A percentile compares a stretch with the other conserved stretches of the same genome.
phyloP scores from a whole-genome alignment of 2,797 vertebrate genomes.

The Microctenopoma steveboyesi region DNA sequence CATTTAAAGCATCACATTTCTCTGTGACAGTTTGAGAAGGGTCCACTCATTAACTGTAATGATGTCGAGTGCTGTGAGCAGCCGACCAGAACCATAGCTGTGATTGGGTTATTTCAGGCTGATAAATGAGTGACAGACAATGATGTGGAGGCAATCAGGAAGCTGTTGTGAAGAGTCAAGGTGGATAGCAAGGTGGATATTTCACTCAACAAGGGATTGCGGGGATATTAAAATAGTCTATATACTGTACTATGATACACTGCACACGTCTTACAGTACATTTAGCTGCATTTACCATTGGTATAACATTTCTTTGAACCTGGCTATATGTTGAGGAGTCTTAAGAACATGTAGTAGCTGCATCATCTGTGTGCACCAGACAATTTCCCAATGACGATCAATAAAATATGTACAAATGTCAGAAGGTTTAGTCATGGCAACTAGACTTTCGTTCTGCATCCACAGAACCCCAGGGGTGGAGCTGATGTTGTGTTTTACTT shows the following conservation, averaged over 20 bases:
- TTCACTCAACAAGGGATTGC: conserved; percentile 21
- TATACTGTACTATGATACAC: conserved; percentile 13
- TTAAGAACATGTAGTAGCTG: no score
- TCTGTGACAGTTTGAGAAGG: conserved; percentile 60
- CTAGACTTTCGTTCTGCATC: no score
- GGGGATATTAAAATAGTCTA: conserved; percentile 25
- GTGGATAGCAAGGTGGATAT: conserved; percentile 54
- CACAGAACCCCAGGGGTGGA: no score
- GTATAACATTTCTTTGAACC: conserved; percentile 13
- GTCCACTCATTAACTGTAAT: conserved; percentile 72
- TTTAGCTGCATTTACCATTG: conserved; percentile 1
- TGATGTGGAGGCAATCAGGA: conserved; percentile 42
- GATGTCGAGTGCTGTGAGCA: conserved; percentile 56
- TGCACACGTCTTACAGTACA: background rate
- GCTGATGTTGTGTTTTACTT: no score
- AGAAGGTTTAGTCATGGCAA: no score
- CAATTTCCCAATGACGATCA: no score
- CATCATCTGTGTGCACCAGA: no score
- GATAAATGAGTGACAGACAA: conserved; percentile 63
- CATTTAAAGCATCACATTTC: conserved; percentile 69
- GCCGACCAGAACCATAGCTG: conserved; percentile 55
- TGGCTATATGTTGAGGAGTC: no score
- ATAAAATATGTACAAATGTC: background rate
- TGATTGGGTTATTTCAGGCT: conserved; percentile 57
- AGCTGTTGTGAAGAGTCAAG: conserved; percentile 46